phyloP scores from a whole-genome alignment of 2,113 vertebrate species.

The Psittacula cyanocephala region DNA sequence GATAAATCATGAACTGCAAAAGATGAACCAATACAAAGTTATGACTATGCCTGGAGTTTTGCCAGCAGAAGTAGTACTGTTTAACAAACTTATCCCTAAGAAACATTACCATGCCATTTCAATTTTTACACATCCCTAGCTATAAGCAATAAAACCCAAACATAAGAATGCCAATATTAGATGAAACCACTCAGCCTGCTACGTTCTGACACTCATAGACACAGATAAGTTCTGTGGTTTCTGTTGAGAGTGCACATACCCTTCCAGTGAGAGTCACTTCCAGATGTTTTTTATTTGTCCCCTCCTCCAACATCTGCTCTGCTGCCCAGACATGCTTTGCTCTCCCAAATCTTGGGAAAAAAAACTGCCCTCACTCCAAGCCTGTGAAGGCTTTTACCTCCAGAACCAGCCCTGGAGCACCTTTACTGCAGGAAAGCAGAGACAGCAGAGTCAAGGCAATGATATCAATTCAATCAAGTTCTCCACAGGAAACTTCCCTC shows the following conservation, averaged over 20 bases:
- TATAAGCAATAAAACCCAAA: background rate
- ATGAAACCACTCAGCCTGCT: background rate
- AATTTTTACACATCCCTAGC: background rate
- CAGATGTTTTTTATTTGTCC: conserved; percentile 35
- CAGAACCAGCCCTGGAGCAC: background rate
- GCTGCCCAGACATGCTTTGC: background rate
- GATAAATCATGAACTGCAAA: background rate
- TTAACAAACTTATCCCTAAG: background rate
- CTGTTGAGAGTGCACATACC: background rate
- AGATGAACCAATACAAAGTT: background rate
- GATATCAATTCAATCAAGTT: background rate
- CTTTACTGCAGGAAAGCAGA: background rate
- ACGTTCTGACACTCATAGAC: background rate
- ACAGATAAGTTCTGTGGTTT: background rate
- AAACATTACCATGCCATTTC: background rate
- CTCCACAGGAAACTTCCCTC: background rate
- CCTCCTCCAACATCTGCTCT: background rate
- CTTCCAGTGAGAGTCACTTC: background rate
- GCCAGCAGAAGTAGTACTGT: background rate
- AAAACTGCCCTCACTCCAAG: background rate
- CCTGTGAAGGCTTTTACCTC: background rate
- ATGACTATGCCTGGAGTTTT: background rate
- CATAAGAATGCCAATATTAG: background rate
- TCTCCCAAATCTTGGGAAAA: background rate
- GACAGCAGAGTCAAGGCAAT: background rate